Base-by-base conservation (phyloP, 2,797 vertebrate species). In the Lycodopsis pacificus region DNA sequence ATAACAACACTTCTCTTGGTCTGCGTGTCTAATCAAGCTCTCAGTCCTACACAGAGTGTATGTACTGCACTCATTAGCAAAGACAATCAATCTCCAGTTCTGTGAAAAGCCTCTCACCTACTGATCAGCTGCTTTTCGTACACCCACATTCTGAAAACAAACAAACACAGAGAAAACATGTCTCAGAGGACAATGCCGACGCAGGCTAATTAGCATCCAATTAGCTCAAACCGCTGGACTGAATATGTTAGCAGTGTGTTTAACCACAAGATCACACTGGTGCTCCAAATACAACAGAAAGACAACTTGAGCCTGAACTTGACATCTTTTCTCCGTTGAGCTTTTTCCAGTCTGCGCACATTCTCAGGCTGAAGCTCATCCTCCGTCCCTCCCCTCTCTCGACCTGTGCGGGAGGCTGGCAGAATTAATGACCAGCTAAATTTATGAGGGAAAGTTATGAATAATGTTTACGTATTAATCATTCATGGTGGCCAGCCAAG, bases 401-500 rank as follows among this genome's bases (percentile, higher is more conserved):
- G 0, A 81, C 73, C 76, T 66, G 42, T 11, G 78, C 2, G 44
- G 44, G 56, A 61, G 53, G 68, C 61, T 53, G 67, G 75, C 38
- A 69, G 64, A 82, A 81, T 86, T 82, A 88, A 91, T 73, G 42
- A 65, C 62, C 61, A 51, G 75, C 79, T 84, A 76, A 85, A 91
- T 91, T 89, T 79, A 92, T 86, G 87, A 87, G 77, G 65, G 65
- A 81, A 84, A 89, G 70, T 85, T 88, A 89, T 92, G 87, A 92
- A 94, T 93, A 91, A 91, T 91, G 91, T 94, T 92, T 91, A 87
- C 73, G 62, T 89, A 90, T 94, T 86, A 93, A 93, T 93, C 89
- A 90, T 94, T 93, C 58, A 92, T 91, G 83, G 79, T 61, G 84
- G 83, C 82, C 81, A 66, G 86, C 85, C 83, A 48, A 81, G 84